A percentile compares a stretch with the other conserved stretches of the same genome.
These are phyloP conservation scores for Abrostola triplasia DNA, from an alignment of 2,888 invertebrate genomes.

Conservation along the genomic window DNA sequence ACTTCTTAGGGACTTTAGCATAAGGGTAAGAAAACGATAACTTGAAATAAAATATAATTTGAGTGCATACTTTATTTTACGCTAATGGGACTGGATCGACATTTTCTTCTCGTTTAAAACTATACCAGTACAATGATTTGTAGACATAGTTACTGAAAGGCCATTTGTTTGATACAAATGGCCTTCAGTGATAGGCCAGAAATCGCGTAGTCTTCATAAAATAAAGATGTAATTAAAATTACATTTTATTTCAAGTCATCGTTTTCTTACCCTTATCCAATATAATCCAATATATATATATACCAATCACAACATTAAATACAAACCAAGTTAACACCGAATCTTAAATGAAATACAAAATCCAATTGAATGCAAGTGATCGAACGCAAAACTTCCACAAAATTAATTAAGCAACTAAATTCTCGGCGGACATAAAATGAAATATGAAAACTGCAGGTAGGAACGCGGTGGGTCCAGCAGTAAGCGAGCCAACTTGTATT, in stretches of 20 bases:
- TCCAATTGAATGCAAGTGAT: conserved; percentile 24
- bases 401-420: conserved; percentile 39
- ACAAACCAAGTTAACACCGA: not conserved
- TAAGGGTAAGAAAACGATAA: not conserved
- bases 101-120: too few species aligned
- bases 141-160: too few species aligned
- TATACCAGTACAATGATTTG: too few species aligned
- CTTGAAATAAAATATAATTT: too few species aligned
- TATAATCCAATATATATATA: too few species aligned
- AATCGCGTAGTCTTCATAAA: too few species aligned
- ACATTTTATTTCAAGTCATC: not conserved
- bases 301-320: not conserved
- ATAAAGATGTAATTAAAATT: too few species aligned
- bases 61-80: too few species aligned
- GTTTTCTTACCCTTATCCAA: not conserved
- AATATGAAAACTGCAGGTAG: conserved; percentile 38
- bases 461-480: conserved; percentile 18
- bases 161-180: too few species aligned
- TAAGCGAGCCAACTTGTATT: conserved; percentile 49
- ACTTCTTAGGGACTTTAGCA: not conserved
- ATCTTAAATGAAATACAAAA: conserved; percentile 14
- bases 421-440: conserved; percentile 39
- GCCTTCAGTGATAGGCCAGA: too few species aligned
- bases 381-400: conserved; percentile 32
- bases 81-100: too few species aligned